Conservation (phyloP, 2,888 invertebrate species). For the Bellardia pandia region DNA sequence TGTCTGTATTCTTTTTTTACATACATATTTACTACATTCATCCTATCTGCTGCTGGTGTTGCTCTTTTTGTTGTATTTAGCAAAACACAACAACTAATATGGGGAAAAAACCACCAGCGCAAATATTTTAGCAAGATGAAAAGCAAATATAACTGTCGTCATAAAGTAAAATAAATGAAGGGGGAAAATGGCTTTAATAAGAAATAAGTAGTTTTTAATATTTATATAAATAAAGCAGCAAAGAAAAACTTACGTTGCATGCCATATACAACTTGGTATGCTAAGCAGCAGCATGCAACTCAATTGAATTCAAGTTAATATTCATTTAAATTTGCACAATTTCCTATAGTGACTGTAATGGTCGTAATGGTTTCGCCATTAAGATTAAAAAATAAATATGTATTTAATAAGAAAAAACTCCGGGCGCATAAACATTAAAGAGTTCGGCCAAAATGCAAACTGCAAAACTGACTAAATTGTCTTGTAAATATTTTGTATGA, state of each 20-base stretch:
- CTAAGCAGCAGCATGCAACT: conserved; percentile 34
- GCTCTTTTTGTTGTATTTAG: conserved; percentile 53
- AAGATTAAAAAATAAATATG: conserved; percentile 49
- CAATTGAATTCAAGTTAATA: conserved; percentile 62
- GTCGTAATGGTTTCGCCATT: conserved; percentile 34
- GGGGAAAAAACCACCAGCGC: background rate
- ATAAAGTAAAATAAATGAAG: conserved; percentile 65
- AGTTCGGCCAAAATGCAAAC: background rate
- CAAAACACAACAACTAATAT: conserved; percentile 1
- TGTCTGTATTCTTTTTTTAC: conserved; percentile 53
- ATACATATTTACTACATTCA: conserved; percentile 15
- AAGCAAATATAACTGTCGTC: conserved; percentile 66
- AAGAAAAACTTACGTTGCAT: conserved; percentile 8
- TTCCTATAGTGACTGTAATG: conserved; percentile 53
- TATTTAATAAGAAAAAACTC: conserved; percentile 28
- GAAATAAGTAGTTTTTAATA: conserved; percentile 69
- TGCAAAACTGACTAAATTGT: conserved; percentile 5
- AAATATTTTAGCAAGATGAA: conserved; percentile 46
- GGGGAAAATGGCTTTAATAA: conserved; percentile 59
- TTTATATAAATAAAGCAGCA: conserved; percentile 29
- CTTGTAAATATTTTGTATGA: background rate
- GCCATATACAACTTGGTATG: conserved; percentile 35
- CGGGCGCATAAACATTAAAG: conserved; percentile 17
- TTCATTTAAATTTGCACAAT: conserved; percentile 52
- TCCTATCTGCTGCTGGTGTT: conserved; percentile 10